Percentiles rank a stretch among this genome's conserved stretches.
phyloP scores from a whole-genome alignment of 2,113 vertebrate genomes.

The Noturus placidus region DNA sequence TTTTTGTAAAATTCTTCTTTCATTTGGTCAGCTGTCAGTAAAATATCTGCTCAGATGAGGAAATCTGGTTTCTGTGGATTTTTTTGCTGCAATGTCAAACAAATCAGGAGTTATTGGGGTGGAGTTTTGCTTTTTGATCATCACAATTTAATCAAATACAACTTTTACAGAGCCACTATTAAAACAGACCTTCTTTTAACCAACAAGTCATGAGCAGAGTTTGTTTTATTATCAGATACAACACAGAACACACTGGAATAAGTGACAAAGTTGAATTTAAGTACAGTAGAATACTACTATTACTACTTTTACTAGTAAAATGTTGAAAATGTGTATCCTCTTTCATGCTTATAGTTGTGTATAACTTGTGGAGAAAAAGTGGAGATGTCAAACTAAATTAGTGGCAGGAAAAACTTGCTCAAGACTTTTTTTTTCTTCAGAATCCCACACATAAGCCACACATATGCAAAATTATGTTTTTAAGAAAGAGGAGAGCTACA shows the following conservation, averaged over 20 bases:
- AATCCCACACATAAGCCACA: background rate
- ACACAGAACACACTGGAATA: background rate
- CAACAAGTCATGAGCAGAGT: background rate
- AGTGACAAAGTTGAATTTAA: background rate
- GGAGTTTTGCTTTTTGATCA: background rate
- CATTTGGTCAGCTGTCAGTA: background rate
- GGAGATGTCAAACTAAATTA: background rate
- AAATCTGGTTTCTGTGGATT: conserved; percentile 1
- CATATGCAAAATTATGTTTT: background rate
- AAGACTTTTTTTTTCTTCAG: background rate
- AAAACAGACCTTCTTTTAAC: background rate
- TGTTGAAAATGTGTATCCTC: background rate
- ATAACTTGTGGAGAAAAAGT: background rate
- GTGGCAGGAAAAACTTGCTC: background rate
- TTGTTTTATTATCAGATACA: background rate
- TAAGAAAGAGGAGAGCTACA: background rate
- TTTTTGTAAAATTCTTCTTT: background rate
- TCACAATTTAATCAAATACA: background rate
- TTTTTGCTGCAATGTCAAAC: background rate
- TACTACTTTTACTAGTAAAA: background rate
- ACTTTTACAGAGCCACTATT: background rate
- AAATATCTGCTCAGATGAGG: background rate
- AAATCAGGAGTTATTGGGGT: background rate
- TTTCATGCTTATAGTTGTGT: background rate
- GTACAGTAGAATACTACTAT: no score